Evolutionary conservation across 2,888 invertebrate species (phyloP).

Genomic region (Acleris literana): DNA sequence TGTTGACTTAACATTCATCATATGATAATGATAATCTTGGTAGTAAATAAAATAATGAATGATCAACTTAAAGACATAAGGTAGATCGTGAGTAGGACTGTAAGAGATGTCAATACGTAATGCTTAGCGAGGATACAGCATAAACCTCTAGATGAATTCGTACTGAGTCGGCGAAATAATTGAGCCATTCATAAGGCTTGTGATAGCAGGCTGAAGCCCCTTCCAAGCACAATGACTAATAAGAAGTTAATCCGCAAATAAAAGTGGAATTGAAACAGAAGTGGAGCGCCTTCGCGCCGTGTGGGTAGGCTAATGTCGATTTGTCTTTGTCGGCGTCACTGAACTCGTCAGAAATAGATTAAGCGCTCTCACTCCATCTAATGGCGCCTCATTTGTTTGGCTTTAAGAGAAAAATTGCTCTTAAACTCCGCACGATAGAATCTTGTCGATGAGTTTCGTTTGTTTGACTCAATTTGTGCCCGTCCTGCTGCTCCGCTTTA

Average conservation of each 20-base stretch:
- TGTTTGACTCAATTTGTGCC: conserved; percentile 70
- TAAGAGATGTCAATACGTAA: conserved; percentile 51
- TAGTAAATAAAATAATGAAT: conserved; percentile 20
- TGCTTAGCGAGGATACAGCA: conserved; percentile 49
- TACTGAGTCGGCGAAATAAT: conserved; percentile 76
- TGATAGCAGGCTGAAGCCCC: conserved; percentile 70
- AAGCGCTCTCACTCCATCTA: conserved; percentile 84
- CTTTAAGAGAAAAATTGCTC: conserved; percentile 82
- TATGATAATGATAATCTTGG: conserved; percentile 15
- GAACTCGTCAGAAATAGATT: conserved; percentile 85
- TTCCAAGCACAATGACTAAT: conserved; percentile 79
- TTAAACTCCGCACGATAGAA: conserved; percentile 77
- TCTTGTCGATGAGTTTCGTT: conserved; percentile 79
- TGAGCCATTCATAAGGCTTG: conserved; percentile 82
- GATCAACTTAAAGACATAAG: not conserved
- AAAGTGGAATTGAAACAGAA: conserved; percentile 84
- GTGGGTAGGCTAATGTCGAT: conserved; percentile 83
- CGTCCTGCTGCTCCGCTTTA: conserved; percentile 44
- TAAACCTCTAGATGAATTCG: conserved; percentile 55
- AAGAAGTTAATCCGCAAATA: conserved; percentile 84
- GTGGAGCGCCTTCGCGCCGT: conserved; percentile 80
- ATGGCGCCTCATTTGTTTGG: conserved; percentile 83
- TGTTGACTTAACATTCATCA: conserved; percentile 19
- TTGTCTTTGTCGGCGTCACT: conserved; percentile 84
- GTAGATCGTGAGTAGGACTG: conserved; percentile 40